Evolutionary conservation across 1,140 invertebrate genomes (phyloP).

Genomic region (Doryteuthis pealeii): DNA sequence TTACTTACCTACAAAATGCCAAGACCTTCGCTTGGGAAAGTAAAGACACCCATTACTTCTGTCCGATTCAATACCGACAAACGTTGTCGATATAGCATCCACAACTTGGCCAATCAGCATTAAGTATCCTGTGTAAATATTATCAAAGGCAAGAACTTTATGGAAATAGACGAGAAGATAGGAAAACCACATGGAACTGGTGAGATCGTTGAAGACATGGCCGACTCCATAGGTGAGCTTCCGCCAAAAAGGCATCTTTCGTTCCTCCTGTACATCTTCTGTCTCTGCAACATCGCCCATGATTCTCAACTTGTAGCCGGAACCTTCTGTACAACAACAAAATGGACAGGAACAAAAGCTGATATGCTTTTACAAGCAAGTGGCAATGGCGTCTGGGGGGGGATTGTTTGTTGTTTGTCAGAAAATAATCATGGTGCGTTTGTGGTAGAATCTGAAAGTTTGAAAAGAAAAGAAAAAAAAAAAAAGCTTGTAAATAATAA

Average conservation of each 20-base stretch:
- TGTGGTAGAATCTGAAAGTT: too few relatives aligned
- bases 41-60: slow-evolving; percentile 68
- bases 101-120: slow-evolving; percentile 66
- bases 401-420: too few relatives aligned
- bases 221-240: slow-evolving; percentile 73
- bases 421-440: too few relatives aligned
- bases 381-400: too few relatives aligned
- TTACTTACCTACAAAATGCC: slow-evolving; percentile 83
- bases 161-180: slow-evolving; percentile 93
- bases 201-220: slow-evolving; percentile 92
- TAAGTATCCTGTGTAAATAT: slow-evolving; percentile 70
- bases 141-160: slow-evolving; percentile 74
- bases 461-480: too few relatives aligned
- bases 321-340: neutral
- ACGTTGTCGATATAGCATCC: slow-evolving; percentile 85
- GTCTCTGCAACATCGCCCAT: neutral
- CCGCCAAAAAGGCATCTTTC: slow-evolving; percentile 22
- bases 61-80: slow-evolving; percentile 87
- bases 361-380: neutral
- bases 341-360: neutral
- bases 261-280: neutral
- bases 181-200: slow-evolving; percentile 96
- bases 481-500: too few relatives aligned
- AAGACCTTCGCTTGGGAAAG: slow-evolving; percentile 85
- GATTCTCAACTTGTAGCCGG: neutral